Evolutionary conservation across 2,113 vertebrate genomes (phyloP), one percentile per base, ranked within the genome.

Genomic region (Centrocercus urophasianus): DNA sequence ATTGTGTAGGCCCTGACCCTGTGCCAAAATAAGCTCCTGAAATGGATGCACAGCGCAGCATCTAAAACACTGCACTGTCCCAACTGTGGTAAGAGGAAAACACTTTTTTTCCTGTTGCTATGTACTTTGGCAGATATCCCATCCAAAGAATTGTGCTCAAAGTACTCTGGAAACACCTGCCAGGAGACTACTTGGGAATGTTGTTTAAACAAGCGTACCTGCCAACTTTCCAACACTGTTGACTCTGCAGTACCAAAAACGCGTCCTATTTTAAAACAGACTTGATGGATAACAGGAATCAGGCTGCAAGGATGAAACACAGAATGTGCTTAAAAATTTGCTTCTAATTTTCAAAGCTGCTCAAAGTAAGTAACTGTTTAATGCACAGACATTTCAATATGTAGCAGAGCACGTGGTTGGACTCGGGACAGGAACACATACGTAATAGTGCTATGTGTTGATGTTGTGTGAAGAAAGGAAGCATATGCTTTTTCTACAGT

Each of bases 91-190:
- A 94, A 96, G 94, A 97, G 93, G 93, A 97, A 98, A 98, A 97
- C 83, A 95, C 74, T 93, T 95, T 91, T 95, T 81, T 48, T 72
- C 64, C 91, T 85, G 96, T 98, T 98, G 97, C 97, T 98, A 98
- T 98, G 97, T 98, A 96, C 94, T 92, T 97, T 98, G 98, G 98
- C 98, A 98, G 80, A 85, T 89, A 85, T 96, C 97, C 97, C 98
- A 95, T 93, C 93, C 95, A 95, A 97, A 97, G 97, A 97, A 97
- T 96, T 97, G 93, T 98, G 97, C 97, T 98, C 96, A 96, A 96
- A 97, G 98, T 96, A 93, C 96, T 97, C 95, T 98, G 98, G 97
- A 98, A 98, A 98, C 98, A 98, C 98, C 97, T 98, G 98, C 98
- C 98, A 98, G 97, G 94, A 98, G 96, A 97, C 97, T 98, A 94